Conservation (phyloP, 2,797 vertebrate genomes). For the Tinamus major region DNA sequence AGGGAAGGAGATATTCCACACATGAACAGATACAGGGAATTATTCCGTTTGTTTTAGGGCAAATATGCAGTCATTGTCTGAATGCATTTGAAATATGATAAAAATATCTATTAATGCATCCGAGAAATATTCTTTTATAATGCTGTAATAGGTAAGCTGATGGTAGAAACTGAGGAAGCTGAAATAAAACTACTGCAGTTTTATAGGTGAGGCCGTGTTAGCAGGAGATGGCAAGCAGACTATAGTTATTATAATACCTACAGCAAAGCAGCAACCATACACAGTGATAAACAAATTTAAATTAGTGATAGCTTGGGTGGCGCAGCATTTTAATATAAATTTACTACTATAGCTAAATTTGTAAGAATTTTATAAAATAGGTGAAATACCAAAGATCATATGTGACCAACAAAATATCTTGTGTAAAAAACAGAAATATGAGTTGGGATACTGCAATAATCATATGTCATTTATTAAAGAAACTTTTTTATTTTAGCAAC, state of each 20-base stretch:
- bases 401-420: slow-evolving; percentile 36
- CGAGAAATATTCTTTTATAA: slow-evolving; percentile 70
- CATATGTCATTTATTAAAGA: slow-evolving; percentile 15
- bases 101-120: slow-evolving; percentile 62
- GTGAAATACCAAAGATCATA: slow-evolving; percentile 14
- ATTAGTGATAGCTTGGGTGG: slow-evolving; percentile 75
- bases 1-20: slow-evolving; percentile 34
- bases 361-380: slow-evolving; percentile 48
- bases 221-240: slow-evolving; percentile 75
- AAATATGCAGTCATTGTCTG: slow-evolving; percentile 41
- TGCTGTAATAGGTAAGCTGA: slow-evolving; percentile 56
- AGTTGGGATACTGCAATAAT: slow-evolving; percentile 35
- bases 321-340: slow-evolving; percentile 79
- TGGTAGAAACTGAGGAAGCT: slow-evolving; percentile 53
- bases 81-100: slow-evolving; percentile 53
- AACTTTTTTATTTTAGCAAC: slow-evolving; percentile 45
- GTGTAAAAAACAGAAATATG: slow-evolving; percentile 31
- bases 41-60: slow-evolving; percentile 48
- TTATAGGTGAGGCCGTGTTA: slow-evolving; percentile 73
- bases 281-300: slow-evolving; percentile 80
- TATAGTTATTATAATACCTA: slow-evolving; percentile 80
- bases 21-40: slow-evolving; percentile 7
- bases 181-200: slow-evolving; percentile 71
- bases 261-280: slow-evolving; percentile 77
- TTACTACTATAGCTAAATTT: slow-evolving; percentile 57